These are phyloP conservation scores for Lophochroa leadbeateri DNA, from an alignment of 2,113 vertebrate species.

Conservation along the genomic window DNA sequence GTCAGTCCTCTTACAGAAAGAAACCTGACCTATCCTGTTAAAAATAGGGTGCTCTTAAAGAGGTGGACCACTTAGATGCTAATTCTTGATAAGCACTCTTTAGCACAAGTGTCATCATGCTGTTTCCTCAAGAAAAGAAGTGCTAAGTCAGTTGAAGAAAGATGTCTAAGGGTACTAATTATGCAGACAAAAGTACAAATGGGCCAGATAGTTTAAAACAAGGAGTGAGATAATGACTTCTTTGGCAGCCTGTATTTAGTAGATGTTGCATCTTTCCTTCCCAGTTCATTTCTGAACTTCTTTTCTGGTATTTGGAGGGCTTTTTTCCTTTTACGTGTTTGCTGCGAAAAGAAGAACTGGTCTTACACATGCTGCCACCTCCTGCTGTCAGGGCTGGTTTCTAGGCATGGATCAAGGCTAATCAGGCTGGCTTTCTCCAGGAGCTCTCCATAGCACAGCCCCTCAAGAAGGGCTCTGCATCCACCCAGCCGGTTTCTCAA, in stretches of 20 bases:
- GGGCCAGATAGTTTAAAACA: background rate
- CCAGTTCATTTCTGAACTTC: background rate
- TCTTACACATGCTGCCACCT: background rate
- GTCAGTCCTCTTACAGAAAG: background rate
- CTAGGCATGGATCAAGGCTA: background rate
- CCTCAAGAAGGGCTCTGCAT: background rate
- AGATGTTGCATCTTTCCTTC: background rate
- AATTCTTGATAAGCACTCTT: background rate
- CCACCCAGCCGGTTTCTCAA: background rate
- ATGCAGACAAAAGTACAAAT: slow-evolving; percentile 32
- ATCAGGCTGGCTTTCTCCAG: background rate
- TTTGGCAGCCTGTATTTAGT: background rate
- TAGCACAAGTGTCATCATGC: background rate
- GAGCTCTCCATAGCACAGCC: background rate
- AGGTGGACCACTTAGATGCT: background rate
- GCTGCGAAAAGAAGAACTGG: background rate
- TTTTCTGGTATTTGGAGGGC: background rate
- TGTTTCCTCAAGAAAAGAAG: slow-evolving; percentile 32
- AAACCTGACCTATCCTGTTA: background rate
- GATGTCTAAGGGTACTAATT: slow-evolving; percentile 31
- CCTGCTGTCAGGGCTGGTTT: background rate
- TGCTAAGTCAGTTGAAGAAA: background rate
- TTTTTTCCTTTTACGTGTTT: background rate
- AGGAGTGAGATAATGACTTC: background rate
- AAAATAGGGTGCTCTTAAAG: background rate